Evolutionary conservation across 2,888 invertebrate species (phyloP).

Genomic region (Nasonia oneida): DNA sequence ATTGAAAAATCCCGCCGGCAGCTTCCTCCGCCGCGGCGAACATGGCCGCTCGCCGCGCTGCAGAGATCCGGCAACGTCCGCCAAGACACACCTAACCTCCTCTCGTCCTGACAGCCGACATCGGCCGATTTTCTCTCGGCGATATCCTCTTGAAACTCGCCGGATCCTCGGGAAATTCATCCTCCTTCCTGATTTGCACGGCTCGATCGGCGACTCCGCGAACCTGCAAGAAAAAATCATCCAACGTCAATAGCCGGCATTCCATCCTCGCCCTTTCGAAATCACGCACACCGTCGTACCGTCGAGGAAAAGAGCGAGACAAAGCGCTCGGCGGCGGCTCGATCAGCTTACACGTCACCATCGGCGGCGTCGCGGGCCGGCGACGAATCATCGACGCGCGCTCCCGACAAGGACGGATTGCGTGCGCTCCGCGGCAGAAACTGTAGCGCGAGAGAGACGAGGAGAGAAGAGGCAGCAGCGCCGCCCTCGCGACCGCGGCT

Average conservation of each 20-base stretch:
- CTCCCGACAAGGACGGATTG: conserved; percentile 1
- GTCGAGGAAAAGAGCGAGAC: not conserved
- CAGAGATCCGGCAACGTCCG: conserved; percentile 25
- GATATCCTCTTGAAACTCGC: not conserved
- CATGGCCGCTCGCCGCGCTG: not conserved
- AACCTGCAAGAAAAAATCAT: not conserved
- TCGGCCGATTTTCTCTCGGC: not conserved
- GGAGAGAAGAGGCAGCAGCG: not conserved
- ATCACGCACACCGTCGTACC: not conserved
- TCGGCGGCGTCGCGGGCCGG: conserved; percentile 1
- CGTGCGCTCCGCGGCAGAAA: not conserved
- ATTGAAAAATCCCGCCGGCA: conserved; percentile 17
- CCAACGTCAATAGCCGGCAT: not conserved
- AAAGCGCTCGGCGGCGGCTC: not conserved
- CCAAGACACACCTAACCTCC: conserved; percentile 40
- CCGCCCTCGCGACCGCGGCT: conserved; percentile 33
- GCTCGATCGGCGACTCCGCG: not conserved
- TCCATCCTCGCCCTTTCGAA: not conserved
- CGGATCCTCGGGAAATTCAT: not conserved
- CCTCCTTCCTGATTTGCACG: not conserved
- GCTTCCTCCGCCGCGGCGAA: not conserved
- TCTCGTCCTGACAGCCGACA: conserved; percentile 26
- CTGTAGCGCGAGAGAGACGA: conserved; percentile 4
- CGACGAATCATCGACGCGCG: not conserved
- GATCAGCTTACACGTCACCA: conserved; percentile 46